Conservation (phyloP, 2,113 vertebrate genomes). For the Ptychochromis oligacanthus region DNA sequence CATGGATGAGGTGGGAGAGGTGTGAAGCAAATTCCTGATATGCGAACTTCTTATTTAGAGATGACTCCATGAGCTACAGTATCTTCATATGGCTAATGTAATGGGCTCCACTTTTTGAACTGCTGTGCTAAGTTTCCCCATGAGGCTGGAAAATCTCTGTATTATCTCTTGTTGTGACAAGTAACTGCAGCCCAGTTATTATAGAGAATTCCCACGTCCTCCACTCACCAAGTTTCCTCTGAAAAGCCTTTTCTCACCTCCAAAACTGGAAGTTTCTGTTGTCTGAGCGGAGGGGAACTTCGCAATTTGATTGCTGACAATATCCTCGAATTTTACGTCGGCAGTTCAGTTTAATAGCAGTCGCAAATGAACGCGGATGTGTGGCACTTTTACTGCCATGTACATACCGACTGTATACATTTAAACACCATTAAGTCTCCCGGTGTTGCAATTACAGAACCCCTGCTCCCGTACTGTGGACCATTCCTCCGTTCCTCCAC, state of each 20-base stretch:
- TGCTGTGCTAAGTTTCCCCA: slow-evolving; percentile 6
- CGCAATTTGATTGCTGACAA: background rate
- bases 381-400: background rate
- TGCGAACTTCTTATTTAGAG: background rate
- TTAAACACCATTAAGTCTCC: background rate
- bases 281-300: slow-evolving; percentile 32
- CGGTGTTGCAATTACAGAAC: background rate
- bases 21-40: background rate
- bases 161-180: slow-evolving; percentile 9
- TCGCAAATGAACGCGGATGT: background rate
- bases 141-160: background rate
- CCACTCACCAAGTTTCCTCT: slow-evolving; percentile 15
- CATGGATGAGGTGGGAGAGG: background rate
- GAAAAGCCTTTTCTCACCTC: slow-evolving; percentile 54
- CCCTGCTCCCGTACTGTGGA: slow-evolving; percentile 69
- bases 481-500: slow-evolving; percentile 73
- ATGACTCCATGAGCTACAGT: background rate
- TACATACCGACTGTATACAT: background rate
- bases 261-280: slow-evolving; percentile 49
- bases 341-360: background rate
- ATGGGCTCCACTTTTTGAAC: background rate
- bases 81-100: background rate
- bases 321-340: background rate
- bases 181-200: background rate
- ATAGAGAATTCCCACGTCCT: slow-evolving; percentile 4